A percentile compares a stretch with the other conserved stretches of the same genome.
Conservation (phyloP, 2,797 vertebrate genomes). For the Aselliscus stoliczkanus region DNA sequence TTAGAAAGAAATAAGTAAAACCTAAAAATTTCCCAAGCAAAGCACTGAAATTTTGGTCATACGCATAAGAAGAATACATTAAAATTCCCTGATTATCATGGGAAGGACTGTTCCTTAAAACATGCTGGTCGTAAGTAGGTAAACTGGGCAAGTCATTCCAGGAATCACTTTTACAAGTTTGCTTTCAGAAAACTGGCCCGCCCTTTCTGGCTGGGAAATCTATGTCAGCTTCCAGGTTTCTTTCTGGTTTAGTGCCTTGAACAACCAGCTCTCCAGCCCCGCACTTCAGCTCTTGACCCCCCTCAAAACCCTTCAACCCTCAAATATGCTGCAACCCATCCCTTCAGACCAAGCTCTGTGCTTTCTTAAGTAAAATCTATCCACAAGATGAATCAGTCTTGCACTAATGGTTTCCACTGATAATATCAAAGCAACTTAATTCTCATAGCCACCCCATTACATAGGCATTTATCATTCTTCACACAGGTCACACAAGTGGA, state of each 20-base stretch:
- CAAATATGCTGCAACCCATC: too few species aligned
- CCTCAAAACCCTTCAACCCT: neutral
- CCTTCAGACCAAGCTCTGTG: neutral
- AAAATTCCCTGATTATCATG: neutral
- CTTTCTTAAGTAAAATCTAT: neutral
- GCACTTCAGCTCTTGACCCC: neutral
- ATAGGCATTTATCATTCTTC: neutral
- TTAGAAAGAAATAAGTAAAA: neutral
- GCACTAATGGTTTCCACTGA: neutral
- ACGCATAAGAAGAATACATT: neutral
- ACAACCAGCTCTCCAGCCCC: neutral
- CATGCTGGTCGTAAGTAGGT: neutral
- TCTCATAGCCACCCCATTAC: neutral
- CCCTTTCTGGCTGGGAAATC: neutral
- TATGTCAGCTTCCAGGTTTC: neutral
- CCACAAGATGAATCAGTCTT: neutral
- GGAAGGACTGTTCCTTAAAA: neutral
- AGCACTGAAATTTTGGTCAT: neutral
- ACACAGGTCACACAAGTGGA: neutral
- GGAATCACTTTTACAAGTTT: neutral
- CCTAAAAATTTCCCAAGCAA: neutral
- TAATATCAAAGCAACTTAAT: too few species aligned
- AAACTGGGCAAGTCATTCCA: neutral
- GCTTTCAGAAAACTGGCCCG: neutral
- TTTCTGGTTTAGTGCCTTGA: neutral